Conservation (phyloP, 1,140 invertebrate genomes). For the Drosophila kohkoa region DNA sequence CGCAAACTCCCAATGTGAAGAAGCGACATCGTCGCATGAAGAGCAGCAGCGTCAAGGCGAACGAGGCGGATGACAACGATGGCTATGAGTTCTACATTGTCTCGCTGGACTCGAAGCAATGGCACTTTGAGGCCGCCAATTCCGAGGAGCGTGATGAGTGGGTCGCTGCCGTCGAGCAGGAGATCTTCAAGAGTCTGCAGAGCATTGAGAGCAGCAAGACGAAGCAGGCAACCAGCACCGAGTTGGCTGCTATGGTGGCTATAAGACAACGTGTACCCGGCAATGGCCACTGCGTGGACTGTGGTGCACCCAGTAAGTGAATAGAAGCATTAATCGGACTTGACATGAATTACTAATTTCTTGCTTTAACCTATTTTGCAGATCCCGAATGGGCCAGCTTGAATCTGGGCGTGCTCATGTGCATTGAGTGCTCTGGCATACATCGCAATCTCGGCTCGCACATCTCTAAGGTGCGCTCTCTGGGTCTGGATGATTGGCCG, state of each 20-base stretch:
- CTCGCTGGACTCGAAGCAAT: constrained; percentile 97
- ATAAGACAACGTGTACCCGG: constrained; percentile 91
- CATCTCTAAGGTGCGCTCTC: constrained; percentile 96
- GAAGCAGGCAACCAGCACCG: constrained; percentile 88
- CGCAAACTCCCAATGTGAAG: constrained; percentile 93
- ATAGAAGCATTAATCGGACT: not conserved
- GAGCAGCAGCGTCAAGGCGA: constrained; percentile 91
- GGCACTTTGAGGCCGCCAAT: constrained; percentile 98
- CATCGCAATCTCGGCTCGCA: constrained; percentile 99
- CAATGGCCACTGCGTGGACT: constrained; percentile 97
- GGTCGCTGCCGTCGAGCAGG: constrained; percentile 98
- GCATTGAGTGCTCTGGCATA: constrained; percentile 99
- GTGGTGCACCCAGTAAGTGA: constrained; percentile 93
- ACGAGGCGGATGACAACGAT: constrained; percentile 90
- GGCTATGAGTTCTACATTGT: constrained; percentile 98
- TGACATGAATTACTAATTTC: not conserved
- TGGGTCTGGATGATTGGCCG: constrained; percentile 99
- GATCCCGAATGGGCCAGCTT: constrained; percentile 99
- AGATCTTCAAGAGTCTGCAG: constrained; percentile 94
- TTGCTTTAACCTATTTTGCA: constrained; percentile 71
- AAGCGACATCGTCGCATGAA: constrained; percentile 92
- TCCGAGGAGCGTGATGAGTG: constrained; percentile 97
- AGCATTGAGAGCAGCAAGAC: constrained; percentile 92
- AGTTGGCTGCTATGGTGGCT: constrained; percentile 87
- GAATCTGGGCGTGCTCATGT: constrained; percentile 97